Evolutionary conservation across 2,888 invertebrate species (phyloP).

Genomic region (Mythimna vitellina): DNA sequence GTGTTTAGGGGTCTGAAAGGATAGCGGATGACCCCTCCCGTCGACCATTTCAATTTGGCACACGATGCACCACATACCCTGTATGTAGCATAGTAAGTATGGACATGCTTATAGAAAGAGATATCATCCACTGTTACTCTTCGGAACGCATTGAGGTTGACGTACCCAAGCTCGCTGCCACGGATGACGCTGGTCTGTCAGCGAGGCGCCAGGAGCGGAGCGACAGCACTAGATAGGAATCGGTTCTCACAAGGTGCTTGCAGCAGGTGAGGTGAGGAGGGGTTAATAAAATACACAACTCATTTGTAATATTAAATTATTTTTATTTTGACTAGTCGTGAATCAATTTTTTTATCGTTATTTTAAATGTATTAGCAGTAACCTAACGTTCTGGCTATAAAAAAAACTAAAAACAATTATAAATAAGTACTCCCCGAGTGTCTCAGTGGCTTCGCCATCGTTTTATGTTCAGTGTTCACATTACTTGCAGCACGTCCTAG

Average conservation of each 20-base stretch:
- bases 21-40: no score
- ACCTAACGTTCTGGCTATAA: constrained; percentile 50
- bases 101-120: no score
- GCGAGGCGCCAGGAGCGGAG: no score
- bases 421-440: constrained; percentile 57
- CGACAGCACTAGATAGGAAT: neutral
- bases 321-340: constrained; percentile 85
- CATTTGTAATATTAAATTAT: constrained; percentile 60
- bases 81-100: no score
- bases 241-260: neutral
- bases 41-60: no score
- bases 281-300: constrained; percentile 49
- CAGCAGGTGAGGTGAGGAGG: neutral
- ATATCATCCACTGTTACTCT: no score
- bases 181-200: no score
- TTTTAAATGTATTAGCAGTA: constrained; percentile 52
- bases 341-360: constrained; percentile 76
- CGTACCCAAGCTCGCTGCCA: no score
- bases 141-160: no score
- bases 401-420: constrained; percentile 56
- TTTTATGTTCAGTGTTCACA: neutral
- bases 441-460: constrained; percentile 11
- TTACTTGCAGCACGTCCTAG: neutral
- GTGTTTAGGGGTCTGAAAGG: no score
- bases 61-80: no score